Base-by-base conservation (phyloP, 2,797 vertebrate species). In the Catharus ustulatus region DNA sequence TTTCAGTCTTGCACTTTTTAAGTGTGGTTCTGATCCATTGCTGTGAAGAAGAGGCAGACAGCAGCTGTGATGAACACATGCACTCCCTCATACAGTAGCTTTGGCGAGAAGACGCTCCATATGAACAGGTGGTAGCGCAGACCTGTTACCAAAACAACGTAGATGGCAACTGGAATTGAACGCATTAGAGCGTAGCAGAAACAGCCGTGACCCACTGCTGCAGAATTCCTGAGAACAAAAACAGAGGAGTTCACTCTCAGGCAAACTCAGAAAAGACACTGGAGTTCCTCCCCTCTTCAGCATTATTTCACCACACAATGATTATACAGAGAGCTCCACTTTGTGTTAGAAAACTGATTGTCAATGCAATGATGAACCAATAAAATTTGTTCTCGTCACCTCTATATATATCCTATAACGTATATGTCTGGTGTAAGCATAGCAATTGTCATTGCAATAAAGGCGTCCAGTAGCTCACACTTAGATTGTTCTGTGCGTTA, bases 61-160 rank as follows among this genome's bases (percentile, higher is more conserved):
- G 90, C 94, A 0, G 98, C 97, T 2, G 98, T 98, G 94, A 99
- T 96, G 95, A 99, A 97, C 32, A 98, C 98, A 54, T 98, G 99
- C 96, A 98, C 97, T 32, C 98, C 98, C 96, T 99, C 99, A 6
- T 99, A 99, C 15, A 99, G 98, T 1, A 99, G 97, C 91, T 99
- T 99, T 9, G 99, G 99, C 0, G 99, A 99, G 95, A 99, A 99
- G 64, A 99, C 99, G 1, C 99, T 99, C 99, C 99, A 99, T 95
- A 99, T 99, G 97, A 99, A 99, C 73, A 99, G 98, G 94, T 99
- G 99, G 94, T 99, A 99, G 27, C 99, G 98, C 90, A 99, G 98
- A 26, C 96, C 97, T 0, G 99, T 99, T 22, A 99, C 98, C 96
- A 99, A 86, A 77, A 99, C 77, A 27, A 99, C 89, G 87, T 99